A percentile compares a stretch with the other conserved stretches of the same genome.
Conservation (phyloP, 1,140 invertebrate species). For the Hycleus phaleratus region DNA sequence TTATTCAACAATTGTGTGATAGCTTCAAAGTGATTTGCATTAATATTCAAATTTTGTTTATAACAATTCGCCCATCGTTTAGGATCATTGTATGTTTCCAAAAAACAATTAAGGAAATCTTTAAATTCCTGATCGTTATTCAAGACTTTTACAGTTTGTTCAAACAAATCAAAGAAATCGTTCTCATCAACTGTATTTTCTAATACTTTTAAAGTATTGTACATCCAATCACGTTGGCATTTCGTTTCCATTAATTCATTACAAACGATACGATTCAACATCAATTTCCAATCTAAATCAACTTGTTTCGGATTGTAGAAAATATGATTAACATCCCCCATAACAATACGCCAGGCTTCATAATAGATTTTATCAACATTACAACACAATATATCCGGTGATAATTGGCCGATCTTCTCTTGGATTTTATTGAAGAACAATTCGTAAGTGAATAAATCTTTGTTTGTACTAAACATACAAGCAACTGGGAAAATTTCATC, state of each 20-base stretch:
- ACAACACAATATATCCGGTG: neutral
- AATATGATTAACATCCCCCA: neutral
- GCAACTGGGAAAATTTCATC: constrained; percentile 1
- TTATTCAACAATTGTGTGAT: neutral
- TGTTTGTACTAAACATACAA: constrained; percentile 4
- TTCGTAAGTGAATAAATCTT: neutral
- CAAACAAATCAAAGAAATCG: constrained; percentile 3
- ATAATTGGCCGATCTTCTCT: neutral
- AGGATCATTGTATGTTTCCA: neutral
- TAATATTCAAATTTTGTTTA: neutral
- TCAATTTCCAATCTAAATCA: constrained; percentile 5
- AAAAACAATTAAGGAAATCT: constrained; percentile 1
- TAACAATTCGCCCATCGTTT: constrained; percentile 9
- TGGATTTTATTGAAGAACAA: constrained; percentile 6
- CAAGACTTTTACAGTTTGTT: constrained; percentile 1
- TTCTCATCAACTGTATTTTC: neutral
- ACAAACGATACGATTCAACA: constrained; percentile 2
- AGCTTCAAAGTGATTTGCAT: neutral
- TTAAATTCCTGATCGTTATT: constrained; percentile 1
- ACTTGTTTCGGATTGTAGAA: constrained; percentile 3
- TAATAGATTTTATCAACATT: constrained; percentile 9
- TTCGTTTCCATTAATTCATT: neutral
- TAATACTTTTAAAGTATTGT: neutral
- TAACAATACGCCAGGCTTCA: constrained; percentile 1
- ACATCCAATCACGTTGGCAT: constrained; percentile 1